Percentiles rank a stretch among this genome's conserved stretches.
Evolutionary conservation across 1,140 invertebrate species (phyloP).

Genomic region (Lepidurus couesii): DNA sequence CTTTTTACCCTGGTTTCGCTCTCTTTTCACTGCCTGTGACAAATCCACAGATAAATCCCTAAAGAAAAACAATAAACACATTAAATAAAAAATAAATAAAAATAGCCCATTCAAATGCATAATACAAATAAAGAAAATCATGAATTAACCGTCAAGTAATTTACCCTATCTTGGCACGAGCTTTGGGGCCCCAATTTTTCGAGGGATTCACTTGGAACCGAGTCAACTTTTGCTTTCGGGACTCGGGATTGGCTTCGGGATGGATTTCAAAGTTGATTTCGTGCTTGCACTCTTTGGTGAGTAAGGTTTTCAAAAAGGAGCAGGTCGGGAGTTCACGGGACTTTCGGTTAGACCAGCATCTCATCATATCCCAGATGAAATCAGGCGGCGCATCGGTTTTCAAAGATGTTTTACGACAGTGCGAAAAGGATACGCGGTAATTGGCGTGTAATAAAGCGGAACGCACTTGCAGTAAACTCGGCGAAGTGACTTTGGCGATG

Average conservation of each 20-base stretch:
- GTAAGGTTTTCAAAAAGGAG: constrained; percentile 46
- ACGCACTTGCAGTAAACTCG: constrained; percentile 55
- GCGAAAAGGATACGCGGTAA: constrained; percentile 85
- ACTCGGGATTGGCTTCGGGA: constrained; percentile 69
- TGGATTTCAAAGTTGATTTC: constrained; percentile 61
- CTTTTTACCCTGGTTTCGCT: constrained; percentile 1
- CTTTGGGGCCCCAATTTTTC: constrained; percentile 74
- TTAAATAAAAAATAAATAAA: not conserved
- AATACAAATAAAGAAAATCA: not conserved
- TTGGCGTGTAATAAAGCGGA: constrained; percentile 92
- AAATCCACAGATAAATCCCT: not conserved
- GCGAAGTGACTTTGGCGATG: constrained; percentile 53
- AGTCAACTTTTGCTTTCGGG: constrained; percentile 62
- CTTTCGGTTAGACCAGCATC: constrained; percentile 64
- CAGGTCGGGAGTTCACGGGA: not conserved
- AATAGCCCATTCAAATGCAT: not conserved
- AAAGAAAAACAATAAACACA: not conserved
- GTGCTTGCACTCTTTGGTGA: constrained; percentile 47
- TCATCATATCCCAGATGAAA: constrained; percentile 89
- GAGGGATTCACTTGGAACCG: constrained; percentile 83
- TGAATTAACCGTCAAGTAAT: not conserved
- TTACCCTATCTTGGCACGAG: constrained; percentile 34
- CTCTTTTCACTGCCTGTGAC: not conserved
- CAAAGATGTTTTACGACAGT: constrained; percentile 76
- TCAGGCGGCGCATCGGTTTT: constrained; percentile 87